Evolutionary conservation across 1,140 invertebrate genomes (phyloP).

Genomic region (Holotrichia oblita): DNA sequence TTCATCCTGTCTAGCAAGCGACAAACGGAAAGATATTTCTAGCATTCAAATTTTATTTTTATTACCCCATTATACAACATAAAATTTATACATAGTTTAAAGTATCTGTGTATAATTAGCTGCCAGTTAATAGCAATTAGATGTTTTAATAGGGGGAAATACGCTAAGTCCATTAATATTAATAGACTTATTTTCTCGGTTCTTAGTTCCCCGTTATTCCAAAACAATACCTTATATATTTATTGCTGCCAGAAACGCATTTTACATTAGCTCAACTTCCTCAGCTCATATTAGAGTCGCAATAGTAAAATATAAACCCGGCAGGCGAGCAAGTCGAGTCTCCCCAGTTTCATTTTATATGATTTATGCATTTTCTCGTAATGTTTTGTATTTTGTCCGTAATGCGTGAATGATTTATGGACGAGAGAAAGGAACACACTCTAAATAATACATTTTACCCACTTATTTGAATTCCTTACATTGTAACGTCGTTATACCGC

Average conservation of each 20-base stretch:
- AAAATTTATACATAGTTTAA: background rate
- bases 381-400: conserved; percentile 32
- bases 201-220: conserved; percentile 1
- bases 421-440: conserved; percentile 1
- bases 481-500: conserved; percentile 18
- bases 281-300: background rate
- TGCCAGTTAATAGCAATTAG: conserved; percentile 7
- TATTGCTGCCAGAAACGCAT: conserved; percentile 11
- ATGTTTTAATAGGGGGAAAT: conserved; percentile 11
- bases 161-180: conserved; percentile 18
- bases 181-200: background rate
- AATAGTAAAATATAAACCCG: background rate
- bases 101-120: background rate
- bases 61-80: background rate
- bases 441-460: conserved; percentile 26
- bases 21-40: too few species aligned
- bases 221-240: background rate
- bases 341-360: conserved; percentile 26
- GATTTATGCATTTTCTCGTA: conserved; percentile 24
- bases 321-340: background rate
- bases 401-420: conserved; percentile 32
- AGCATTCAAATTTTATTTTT: background rate
- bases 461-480: conserved; percentile 36
- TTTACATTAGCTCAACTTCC: background rate
- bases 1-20: too few species aligned